Conservation (phyloP, 2,888 invertebrate genomes). For the Eumacrocentrus americanus region DNA sequence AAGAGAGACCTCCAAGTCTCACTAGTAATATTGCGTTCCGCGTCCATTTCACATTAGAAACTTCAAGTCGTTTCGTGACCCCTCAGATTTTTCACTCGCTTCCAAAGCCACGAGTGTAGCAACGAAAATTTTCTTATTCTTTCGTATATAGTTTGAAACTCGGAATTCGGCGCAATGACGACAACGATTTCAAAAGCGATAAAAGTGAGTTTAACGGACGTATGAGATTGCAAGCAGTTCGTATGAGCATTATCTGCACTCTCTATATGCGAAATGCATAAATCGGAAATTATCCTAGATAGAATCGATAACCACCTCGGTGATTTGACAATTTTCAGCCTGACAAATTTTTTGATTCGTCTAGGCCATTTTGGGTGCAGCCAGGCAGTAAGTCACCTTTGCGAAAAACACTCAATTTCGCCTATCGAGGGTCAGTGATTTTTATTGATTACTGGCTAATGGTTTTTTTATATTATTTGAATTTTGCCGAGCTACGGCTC, state of each 20-base stretch:
- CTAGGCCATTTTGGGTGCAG: too few species aligned
- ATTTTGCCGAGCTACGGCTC: too few species aligned
- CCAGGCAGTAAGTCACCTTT: too few species aligned
- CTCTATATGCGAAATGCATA: constrained; percentile 30
- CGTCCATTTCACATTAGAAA: constrained; percentile 56
- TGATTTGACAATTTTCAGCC: too few species aligned
- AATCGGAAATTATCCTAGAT: constrained; percentile 34
- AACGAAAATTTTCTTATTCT: constrained; percentile 32
- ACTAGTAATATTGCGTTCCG: constrained; percentile 47
- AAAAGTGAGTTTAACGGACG: constrained; percentile 34
- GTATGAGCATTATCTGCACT: constrained; percentile 36
- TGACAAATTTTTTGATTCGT: too few species aligned
- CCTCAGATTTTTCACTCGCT: constrained; percentile 27
- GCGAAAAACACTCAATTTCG: too few species aligned
- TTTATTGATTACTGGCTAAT: too few species aligned
- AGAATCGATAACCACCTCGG: too few species aligned
- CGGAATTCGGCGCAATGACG: constrained; percentile 33
- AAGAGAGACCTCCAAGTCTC: constrained; percentile 25
- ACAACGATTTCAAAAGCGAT: constrained; percentile 35
- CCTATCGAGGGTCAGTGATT: too few species aligned
- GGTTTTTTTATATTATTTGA: too few species aligned
- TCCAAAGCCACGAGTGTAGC: constrained; percentile 32
- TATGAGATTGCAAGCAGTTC: constrained; percentile 28
- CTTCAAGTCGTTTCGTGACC: constrained; percentile 43
- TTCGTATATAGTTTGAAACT: constrained; percentile 3